These are phyloP conservation scores for Bucco capensis DNA, from an alignment of 2,113 vertebrate species.

Conservation along the genomic window DNA sequence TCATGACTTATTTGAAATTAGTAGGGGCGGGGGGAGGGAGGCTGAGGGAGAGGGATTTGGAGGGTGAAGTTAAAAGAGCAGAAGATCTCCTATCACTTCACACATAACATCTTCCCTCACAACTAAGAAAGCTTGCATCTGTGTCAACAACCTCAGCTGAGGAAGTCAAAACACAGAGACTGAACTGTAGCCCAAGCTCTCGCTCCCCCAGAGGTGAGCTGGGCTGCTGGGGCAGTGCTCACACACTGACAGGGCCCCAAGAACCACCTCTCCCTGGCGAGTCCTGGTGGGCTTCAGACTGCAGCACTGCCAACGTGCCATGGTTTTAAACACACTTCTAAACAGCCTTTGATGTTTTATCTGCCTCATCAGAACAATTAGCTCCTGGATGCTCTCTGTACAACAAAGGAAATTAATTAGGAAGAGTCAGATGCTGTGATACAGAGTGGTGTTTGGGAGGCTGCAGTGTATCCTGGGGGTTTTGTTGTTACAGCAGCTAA, in stretches of 20 bases:
- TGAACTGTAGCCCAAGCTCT: not conserved
- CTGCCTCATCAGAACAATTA: conserved; percentile 68
- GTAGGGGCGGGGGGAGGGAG: not conserved
- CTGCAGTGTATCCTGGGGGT: not conserved
- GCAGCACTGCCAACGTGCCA: not conserved
- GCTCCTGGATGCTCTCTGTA: conserved; percentile 11
- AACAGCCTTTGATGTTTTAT: conserved; percentile 22
- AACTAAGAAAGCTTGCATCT: not conserved
- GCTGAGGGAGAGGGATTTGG: not conserved
- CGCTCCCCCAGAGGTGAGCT: not conserved
- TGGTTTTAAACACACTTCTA: conserved; percentile 12
- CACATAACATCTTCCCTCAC: not conserved
- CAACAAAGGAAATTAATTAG: conserved; percentile 67
- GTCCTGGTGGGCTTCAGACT: not conserved
- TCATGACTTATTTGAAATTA: not conserved
- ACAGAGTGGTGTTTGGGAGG: not conserved
- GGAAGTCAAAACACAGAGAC: not conserved
- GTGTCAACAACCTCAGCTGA: not conserved
- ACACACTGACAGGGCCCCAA: not conserved
- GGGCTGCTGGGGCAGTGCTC: not conserved
- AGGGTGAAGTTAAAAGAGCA: not conserved
- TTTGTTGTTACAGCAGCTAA: conserved; percentile 2
- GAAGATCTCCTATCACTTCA: not conserved
- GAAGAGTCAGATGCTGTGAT: conserved; percentile 41
- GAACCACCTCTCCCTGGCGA: not conserved